Evolutionary conservation across 2,888 invertebrate species (phyloP).

Genomic region (Andricus curvator): DNA sequence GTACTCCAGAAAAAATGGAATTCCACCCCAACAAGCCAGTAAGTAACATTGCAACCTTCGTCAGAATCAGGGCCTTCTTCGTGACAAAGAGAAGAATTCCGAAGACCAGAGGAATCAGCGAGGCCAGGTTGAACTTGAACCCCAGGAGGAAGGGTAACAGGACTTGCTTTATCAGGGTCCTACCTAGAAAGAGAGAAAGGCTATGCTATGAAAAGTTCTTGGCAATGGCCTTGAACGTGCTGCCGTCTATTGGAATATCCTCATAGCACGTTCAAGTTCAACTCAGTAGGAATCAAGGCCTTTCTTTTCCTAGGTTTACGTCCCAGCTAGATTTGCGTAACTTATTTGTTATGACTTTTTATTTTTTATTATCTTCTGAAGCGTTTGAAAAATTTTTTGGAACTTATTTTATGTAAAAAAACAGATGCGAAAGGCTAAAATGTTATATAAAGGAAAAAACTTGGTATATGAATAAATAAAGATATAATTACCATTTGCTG

Average conservation of each 20-base stretch:
- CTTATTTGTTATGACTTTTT: not conserved
- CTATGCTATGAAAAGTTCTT: conserved; percentile 38
- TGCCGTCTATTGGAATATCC: conserved; percentile 63
- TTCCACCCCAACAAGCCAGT: conserved; percentile 84
- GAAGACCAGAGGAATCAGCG: conserved; percentile 86
- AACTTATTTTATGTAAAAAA: not conserved
- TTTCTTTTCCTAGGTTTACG: conserved; percentile 38
- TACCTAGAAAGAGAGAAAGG: conserved; percentile 81
- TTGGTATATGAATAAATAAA: not conserved
- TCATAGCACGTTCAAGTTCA: conserved; percentile 45
- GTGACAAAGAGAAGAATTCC: conserved; percentile 85
- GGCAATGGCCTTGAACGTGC: conserved; percentile 69
- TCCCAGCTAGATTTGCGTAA: not conserved
- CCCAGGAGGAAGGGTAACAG: conserved; percentile 89
- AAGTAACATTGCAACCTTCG: conserved; percentile 86
- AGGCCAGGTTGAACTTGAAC: conserved; percentile 88
- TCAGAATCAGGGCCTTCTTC: conserved; percentile 88
- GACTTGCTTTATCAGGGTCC: conserved; percentile 85
- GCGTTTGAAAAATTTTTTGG: not conserved
- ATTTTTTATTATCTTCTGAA: not conserved
- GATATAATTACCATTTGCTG: not conserved
- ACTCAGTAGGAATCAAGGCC: conserved; percentile 13
- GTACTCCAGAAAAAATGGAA: conserved; percentile 62
- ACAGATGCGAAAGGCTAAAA: not conserved
- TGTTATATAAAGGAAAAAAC: not conserved